Conservation (phyloP, 2,888 invertebrate genomes). For the Mimas tiliae region DNA sequence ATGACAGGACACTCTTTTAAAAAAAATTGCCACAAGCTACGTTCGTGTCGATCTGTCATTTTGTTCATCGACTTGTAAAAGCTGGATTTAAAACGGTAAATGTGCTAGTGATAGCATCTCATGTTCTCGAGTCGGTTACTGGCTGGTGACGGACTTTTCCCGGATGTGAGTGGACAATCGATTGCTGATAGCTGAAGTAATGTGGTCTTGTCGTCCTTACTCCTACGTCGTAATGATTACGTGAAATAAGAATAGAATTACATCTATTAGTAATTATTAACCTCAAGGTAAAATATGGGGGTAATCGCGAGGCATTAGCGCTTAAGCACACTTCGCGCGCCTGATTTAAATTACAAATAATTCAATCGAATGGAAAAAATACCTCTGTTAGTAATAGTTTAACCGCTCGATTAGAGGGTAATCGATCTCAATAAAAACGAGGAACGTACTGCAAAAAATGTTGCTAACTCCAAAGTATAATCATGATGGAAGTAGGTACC, state of each 20-base stretch:
- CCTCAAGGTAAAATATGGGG: constrained; percentile 5
- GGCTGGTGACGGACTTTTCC: background rate
- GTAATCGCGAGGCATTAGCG: constrained; percentile 3
- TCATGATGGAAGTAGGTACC: constrained; percentile 26
- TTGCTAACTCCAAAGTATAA: constrained; percentile 66
- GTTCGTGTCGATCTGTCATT: constrained; percentile 9
- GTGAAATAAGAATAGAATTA: background rate
- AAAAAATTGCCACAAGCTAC: background rate
- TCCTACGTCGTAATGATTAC: background rate
- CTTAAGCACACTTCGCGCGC: constrained; percentile 5
- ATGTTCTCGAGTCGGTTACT: constrained; percentile 9
- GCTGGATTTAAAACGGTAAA: constrained; percentile 6
- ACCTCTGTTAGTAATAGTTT: constrained; percentile 62
- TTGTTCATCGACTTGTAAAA: background rate
- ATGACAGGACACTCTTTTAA: constrained; percentile 2
- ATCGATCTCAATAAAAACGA: constrained; percentile 70
- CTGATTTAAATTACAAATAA: constrained; percentile 57
- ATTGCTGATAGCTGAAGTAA: background rate
- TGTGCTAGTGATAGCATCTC: constrained; percentile 1
- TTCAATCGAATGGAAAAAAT: constrained; percentile 37
- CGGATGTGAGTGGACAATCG: constrained; percentile 8
- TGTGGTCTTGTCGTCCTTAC: constrained; percentile 6
- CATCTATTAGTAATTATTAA: background rate
- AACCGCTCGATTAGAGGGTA: constrained; percentile 60
- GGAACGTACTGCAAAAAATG: constrained; percentile 60